Percentiles rank a stretch among this genome's conserved stretches.
Conservation (phyloP, 2,888 invertebrate species). For the Thymelicus sylvestris region DNA sequence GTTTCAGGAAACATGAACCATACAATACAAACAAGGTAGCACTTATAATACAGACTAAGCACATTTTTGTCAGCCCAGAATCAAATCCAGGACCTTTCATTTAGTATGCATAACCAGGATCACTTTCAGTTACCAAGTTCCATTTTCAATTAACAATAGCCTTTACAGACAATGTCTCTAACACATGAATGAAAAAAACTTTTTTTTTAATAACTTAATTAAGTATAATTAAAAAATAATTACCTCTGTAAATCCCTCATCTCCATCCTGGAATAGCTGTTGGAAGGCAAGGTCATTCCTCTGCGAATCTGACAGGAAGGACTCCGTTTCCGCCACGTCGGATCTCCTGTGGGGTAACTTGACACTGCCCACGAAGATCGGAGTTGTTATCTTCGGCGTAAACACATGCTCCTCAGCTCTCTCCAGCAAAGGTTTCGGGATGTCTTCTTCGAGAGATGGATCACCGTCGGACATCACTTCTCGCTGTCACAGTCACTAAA, state of each 20-base stretch:
- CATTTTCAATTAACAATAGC: too few relatives aligned
- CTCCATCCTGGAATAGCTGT: slow-evolving; percentile 74
- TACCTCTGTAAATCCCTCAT: slow-evolving; percentile 69
- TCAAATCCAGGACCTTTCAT: too few relatives aligned
- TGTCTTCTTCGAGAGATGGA: slow-evolving; percentile 80
- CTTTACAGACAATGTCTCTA: too few relatives aligned
- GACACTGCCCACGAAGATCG: slow-evolving; percentile 72
- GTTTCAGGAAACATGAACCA: too few relatives aligned
- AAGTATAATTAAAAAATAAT: background rate
- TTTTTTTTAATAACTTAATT: background rate
- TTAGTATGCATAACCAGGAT: too few relatives aligned
- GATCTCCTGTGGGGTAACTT: slow-evolving; percentile 70
- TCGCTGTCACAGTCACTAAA: slow-evolving; percentile 16
- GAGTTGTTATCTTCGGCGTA: slow-evolving; percentile 76
- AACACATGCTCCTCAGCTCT: slow-evolving; percentile 76
- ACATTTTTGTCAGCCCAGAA: background rate
- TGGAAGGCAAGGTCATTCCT: slow-evolving; percentile 76
- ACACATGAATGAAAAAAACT: too few relatives aligned
- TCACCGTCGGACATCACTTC: slow-evolving; percentile 81
- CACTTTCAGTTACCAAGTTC: too few relatives aligned
- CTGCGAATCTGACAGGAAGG: slow-evolving; percentile 73
- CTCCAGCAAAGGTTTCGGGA: slow-evolving; percentile 72
- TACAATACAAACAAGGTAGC: too few relatives aligned
- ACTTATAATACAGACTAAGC: slow-evolving; percentile 9
- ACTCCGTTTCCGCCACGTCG: slow-evolving; percentile 70